Evolutionary conservation across 2,888 invertebrate genomes (phyloP).

Genomic region (Empis stercorea): DNA sequence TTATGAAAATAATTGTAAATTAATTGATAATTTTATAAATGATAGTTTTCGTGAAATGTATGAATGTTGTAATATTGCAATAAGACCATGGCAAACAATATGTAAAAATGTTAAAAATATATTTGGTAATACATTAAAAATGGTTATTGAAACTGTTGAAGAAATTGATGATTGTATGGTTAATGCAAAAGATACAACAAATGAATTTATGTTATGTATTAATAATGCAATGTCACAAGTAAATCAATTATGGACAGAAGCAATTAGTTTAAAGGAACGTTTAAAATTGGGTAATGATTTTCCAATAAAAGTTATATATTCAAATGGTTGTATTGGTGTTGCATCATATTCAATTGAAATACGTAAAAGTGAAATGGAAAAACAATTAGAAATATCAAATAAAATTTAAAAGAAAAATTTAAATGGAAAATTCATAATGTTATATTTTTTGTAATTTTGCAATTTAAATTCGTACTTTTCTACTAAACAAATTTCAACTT

Average conservation of each 20-base stretch:
- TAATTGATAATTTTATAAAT: slow-evolving; percentile 20
- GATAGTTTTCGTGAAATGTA: slow-evolving; percentile 18
- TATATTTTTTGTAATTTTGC: too few relatives aligned
- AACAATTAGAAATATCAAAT: neutral
- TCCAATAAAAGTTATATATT: slow-evolving; percentile 21
- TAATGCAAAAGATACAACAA: neutral
- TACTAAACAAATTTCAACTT: too few relatives aligned
- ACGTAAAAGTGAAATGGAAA: slow-evolving; percentile 14
- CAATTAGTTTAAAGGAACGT: slow-evolving; percentile 12
- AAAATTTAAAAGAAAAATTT: too few relatives aligned
- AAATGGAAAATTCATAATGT: too few relatives aligned
- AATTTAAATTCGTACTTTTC: too few relatives aligned
- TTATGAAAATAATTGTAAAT: slow-evolving; percentile 18
- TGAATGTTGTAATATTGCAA: slow-evolving; percentile 23
- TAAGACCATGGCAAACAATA: slow-evolving; percentile 19
- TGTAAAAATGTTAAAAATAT: slow-evolving; percentile 19
- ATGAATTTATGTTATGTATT: slow-evolving; percentile 19
- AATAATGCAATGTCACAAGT: slow-evolving; percentile 19
- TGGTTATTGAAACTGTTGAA: slow-evolving; percentile 20
- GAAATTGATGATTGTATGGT: slow-evolving; percentile 20
- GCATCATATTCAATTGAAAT: slow-evolving; percentile 20
- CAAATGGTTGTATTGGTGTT: slow-evolving; percentile 23
- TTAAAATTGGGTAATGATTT: slow-evolving; percentile 5
- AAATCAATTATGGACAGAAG: slow-evolving; percentile 15
- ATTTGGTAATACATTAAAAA: slow-evolving; percentile 18